phyloP scores from a whole-genome alignment of 92 coral and sea anemone genomes.

The Epizoanthus ramosus region DNA sequence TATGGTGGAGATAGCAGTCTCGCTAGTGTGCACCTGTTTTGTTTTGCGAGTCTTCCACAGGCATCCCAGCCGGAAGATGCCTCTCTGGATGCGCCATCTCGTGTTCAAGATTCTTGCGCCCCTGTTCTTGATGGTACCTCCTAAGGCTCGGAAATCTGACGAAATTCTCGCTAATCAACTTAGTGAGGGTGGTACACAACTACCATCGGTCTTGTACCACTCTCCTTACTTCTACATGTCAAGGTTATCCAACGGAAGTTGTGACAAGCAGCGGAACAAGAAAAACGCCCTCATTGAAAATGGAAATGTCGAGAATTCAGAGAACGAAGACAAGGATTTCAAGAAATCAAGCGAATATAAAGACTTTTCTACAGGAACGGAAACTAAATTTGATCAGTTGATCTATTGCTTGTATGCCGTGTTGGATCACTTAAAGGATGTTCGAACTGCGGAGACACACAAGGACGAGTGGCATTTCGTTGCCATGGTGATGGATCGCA shows the following conservation, averaged over 20 bases:
- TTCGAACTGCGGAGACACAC: conserved; percentile 74
- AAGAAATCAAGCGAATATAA: conserved; percentile 52
- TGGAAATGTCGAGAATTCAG: not conserved
- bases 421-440: conserved; percentile 86
- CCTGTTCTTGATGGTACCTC: conserved; percentile 80
- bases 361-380: conserved; percentile 54
- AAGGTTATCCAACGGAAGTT: conserved; percentile 51
- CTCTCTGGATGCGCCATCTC: conserved; percentile 82
- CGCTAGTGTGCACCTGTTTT: conserved; percentile 83
- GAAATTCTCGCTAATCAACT: conserved; percentile 51
- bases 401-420: conserved; percentile 76
- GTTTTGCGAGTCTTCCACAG: conserved; percentile 83
- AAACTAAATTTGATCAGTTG: conserved; percentile 80
- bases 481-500: conserved; percentile 89
- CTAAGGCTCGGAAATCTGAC: conserved; percentile 61
- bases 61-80: conserved; percentile 87
- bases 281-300: conserved; percentile 39
- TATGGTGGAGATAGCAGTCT: conserved; percentile 77
- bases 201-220: conserved; percentile 29
- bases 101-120: conserved; percentile 91
- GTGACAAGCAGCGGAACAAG: conserved; percentile 44
- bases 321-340: conserved; percentile 37
- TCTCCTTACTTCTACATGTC: conserved; percentile 57
- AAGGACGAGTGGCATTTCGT: conserved; percentile 96
- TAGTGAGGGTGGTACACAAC: conserved; percentile 47